A percentile compares a stretch with the other conserved stretches of the same genome.
Evolutionary conservation across 2,888 invertebrate genomes (phyloP).

Genomic region (Rhamphomyia laevipes): DNA sequence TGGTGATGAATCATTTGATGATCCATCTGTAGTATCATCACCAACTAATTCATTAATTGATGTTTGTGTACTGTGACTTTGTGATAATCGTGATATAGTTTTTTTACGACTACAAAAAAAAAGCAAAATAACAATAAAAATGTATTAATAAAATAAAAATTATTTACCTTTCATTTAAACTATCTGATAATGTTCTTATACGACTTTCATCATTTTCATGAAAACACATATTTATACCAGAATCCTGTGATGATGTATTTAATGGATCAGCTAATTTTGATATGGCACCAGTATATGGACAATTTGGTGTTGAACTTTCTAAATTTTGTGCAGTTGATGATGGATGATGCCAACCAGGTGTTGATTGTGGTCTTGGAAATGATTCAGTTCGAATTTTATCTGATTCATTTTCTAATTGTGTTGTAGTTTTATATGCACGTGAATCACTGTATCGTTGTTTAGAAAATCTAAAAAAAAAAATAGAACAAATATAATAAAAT

Average conservation of each 20-base stretch:
- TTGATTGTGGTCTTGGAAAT: slow-evolving; percentile 16
- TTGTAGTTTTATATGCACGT: background rate
- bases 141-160: slow-evolving; percentile 36
- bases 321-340: slow-evolving; percentile 13
- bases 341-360: slow-evolving; percentile 12
- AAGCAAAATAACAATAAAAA: too few species aligned
- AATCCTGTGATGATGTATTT: slow-evolving; percentile 52
- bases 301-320: slow-evolving; percentile 16
- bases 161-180: slow-evolving; percentile 10
- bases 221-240: slow-evolving; percentile 63
- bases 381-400: slow-evolving; percentile 15
- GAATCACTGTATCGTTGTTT: slow-evolving; percentile 14
- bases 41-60: background rate
- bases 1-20: background rate
- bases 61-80: slow-evolving; percentile 10
- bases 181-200: slow-evolving; percentile 10
- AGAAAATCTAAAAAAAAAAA: slow-evolving; percentile 8
- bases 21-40: background rate
- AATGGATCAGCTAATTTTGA: slow-evolving; percentile 40
- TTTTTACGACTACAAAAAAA: background rate
- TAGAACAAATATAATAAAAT: background rate
- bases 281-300: slow-evolving; percentile 19
- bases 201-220: slow-evolving; percentile 52
- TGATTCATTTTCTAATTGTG: background rate
- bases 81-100: slow-evolving; percentile 7